Conservation (phyloP, 2,113 vertebrate species). For the Laticauda laticaudata region DNA sequence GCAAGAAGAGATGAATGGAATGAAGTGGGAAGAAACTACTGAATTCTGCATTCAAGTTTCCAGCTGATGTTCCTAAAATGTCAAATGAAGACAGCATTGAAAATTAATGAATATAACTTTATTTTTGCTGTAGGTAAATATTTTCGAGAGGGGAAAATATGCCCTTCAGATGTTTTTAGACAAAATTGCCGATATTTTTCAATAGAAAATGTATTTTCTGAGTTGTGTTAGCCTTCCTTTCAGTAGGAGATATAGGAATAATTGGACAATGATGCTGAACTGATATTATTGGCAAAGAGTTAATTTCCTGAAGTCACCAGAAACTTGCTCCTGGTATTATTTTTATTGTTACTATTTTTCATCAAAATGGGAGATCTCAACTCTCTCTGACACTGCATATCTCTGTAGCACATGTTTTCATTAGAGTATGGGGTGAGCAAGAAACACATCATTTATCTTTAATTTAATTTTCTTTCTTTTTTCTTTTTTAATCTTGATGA, state of each 20-base stretch:
- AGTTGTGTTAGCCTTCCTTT: neutral
- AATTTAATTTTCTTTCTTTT: neutral
- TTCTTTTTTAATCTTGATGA: neutral
- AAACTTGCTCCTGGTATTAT: neutral
- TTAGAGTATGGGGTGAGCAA: neutral
- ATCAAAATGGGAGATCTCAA: neutral
- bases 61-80: neutral
- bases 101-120: neutral
- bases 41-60: neutral
- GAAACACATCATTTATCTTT: neutral
- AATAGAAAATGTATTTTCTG: neutral
- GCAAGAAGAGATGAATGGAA: neutral
- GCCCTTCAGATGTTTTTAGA: neutral
- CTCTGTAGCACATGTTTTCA: neutral
- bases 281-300: constrained; percentile 27
- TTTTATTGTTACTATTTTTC: neutral
- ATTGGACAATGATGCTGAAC: constrained; percentile 31
- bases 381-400: neutral
- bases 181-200: neutral
- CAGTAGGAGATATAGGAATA: constrained; percentile 21
- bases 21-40: neutral
- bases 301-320: constrained; percentile 44
- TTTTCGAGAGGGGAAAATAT: neutral
- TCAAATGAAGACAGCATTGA: neutral
- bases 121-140: neutral